Percentiles rank a stretch among this genome's conserved stretches.
These are phyloP conservation scores for Clarias pachynema DNA, from an alignment of 2,797 vertebrate species.

Conservation along the genomic window DNA sequence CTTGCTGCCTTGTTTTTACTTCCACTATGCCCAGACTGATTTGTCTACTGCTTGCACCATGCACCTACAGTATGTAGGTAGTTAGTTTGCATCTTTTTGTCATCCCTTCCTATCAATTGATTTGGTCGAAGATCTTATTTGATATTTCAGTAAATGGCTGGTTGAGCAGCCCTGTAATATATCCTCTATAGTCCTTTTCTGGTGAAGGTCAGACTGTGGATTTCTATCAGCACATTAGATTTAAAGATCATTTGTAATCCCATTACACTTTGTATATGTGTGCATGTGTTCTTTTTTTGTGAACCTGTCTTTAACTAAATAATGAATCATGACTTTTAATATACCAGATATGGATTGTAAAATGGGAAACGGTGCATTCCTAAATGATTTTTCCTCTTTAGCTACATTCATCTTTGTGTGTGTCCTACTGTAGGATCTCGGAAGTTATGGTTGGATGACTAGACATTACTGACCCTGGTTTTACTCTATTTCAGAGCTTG, in stretches of 20 bases:
- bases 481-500: not conserved
- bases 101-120: not conserved
- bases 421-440: not conserved
- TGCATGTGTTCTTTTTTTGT: not conserved
- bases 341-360: not conserved
- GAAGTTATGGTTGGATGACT: not conserved
- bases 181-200: not conserved
- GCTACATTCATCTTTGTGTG: not conserved
- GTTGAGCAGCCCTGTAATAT: not conserved
- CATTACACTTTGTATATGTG: conserved; percentile 1
- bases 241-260: not conserved
- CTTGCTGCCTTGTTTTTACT: not conserved
- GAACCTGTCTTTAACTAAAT: not conserved
- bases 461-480: not conserved
- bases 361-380: not conserved
- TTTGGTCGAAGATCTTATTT: not conserved
- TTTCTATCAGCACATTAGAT: not conserved
- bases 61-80: not conserved
- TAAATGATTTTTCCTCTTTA: not conserved
- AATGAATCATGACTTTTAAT: not conserved
- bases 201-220: not conserved
- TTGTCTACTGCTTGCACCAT: not conserved
- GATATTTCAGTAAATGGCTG: not conserved
- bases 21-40: not conserved
- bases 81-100: not conserved